phyloP scores from a whole-genome alignment of 92 coral and sea anemone genomes.

The Scolanthus callimorphus region DNA sequence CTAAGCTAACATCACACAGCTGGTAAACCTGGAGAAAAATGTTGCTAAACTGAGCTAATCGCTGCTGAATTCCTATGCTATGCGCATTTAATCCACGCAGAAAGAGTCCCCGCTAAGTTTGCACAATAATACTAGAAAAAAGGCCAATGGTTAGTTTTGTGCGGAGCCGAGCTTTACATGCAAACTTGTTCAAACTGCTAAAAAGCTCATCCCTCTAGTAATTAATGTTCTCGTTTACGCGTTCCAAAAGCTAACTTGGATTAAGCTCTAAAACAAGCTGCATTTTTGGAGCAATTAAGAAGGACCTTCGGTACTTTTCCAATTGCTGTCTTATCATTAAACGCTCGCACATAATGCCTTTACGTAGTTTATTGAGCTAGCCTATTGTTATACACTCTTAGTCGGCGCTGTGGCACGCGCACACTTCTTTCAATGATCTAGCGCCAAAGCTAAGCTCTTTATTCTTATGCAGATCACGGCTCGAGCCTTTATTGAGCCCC shows the following conservation, averaged over 20 bases:
- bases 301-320: not conserved
- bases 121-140: not conserved
- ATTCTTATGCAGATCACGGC: constrained; percentile 74
- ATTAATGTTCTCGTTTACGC: not conserved
- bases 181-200: no score
- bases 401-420: constrained; percentile 88
- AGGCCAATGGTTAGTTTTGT: no score
- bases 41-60: no score
- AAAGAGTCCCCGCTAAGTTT: not conserved
- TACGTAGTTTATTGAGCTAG: not conserved
- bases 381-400: constrained; percentile 16
- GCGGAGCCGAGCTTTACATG: no score
- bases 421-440: constrained; percentile 58
- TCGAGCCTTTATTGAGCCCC: constrained; percentile 47
- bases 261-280: not conserved
- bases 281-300: constrained; percentile 1
- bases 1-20: no score
- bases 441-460: constrained; percentile 18
- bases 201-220: not conserved
- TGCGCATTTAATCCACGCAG: not conserved
- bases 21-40: no score
- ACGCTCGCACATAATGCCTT: not conserved
- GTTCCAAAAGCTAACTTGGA: not conserved
- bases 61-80: not conserved
- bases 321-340: not conserved